Evolutionary conservation across 2,113 vertebrate genomes (phyloP).

Genomic region (Eonycteris spelaea): DNA sequence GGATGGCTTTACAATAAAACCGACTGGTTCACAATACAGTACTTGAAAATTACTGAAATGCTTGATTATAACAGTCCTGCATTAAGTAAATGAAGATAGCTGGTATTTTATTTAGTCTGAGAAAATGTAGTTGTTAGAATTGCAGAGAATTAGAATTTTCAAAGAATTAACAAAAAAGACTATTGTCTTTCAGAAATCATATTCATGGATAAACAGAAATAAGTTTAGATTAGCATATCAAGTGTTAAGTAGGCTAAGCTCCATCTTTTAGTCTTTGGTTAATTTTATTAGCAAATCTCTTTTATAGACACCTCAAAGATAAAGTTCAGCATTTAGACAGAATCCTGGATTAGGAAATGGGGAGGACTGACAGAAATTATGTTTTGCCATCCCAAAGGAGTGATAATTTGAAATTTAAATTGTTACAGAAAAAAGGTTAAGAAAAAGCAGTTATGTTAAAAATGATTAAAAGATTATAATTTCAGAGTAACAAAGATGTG

Average conservation of each 20-base stretch:
- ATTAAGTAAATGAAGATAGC: neutral
- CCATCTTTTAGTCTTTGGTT: neutral
- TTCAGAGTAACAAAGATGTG: neutral
- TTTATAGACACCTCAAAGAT: neutral
- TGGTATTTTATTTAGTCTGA: neutral
- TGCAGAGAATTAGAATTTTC: neutral
- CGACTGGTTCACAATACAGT: neutral
- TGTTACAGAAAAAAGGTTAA: neutral
- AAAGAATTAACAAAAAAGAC: neutral
- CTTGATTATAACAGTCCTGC: neutral
- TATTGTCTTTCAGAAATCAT: neutral
- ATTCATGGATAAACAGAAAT: neutral
- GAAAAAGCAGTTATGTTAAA: neutral
- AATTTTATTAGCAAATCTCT: neutral
- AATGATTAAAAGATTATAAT: neutral
- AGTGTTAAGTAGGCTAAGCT: neutral
- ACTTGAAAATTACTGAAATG: neutral
- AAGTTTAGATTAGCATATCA: neutral
- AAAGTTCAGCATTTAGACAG: neutral
- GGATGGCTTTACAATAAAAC: neutral
- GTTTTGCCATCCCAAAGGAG: neutral
- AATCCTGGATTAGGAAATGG: neutral
- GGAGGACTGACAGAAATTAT: neutral
- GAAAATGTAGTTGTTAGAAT: neutral
- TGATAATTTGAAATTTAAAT: constrained; percentile 16